Base-by-base conservation (phyloP, 2,113 vertebrate species). In the Peromyscus maniculatus region DNA sequence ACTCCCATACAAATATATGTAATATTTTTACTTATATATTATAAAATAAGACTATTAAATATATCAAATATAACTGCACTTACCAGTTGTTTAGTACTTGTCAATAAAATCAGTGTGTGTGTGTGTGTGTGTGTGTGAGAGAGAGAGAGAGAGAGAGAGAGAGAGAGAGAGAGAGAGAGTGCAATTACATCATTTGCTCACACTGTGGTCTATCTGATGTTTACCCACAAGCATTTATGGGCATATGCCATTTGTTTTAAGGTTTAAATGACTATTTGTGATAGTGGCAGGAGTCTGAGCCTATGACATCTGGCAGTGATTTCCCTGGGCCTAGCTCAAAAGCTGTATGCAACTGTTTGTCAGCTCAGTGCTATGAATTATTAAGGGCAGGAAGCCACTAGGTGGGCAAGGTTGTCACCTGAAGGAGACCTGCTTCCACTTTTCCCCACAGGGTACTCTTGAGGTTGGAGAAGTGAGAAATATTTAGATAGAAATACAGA, bases 201-300 rank as follows among this genome's bases (percentile, higher is more conserved):
- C 39, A 78, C 1, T 39, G 22, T 7, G 46, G 16, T 84, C 5
- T 79, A 26, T 57, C 28, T 92, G 80, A 69, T 24, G 21, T 1
- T 72, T 17, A 33, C 49, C 5, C n/a, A 36, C 3, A 7, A 59
- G 62, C 59, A 36, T 49, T 28, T 86, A 6, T 80, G n/a, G 10
- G 26, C 36, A 21, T 6, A 11, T 72, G 21, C 19, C 36, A n/a
- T 69, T 43, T 75, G n/a, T 33, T 52, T 7, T 2, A 16, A 91
- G 26, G 9, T 79, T 64, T 0, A 3, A 66, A 43, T 17, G 7
- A 7, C 22, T 33, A 16, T 66, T 92, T 71, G 0, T 0, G 0
- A 0, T 12, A 49, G 13, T 6, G 31, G 49, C 46, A 31, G 4
- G 19, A 87, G 66, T 33, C 72, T 17, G 15, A 64, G 36, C 17